Evolutionary conservation across 2,888 invertebrate genomes (phyloP), one percentile per base, ranked within the genome.

Genomic region (Neocrepidodera transversa): DNA sequence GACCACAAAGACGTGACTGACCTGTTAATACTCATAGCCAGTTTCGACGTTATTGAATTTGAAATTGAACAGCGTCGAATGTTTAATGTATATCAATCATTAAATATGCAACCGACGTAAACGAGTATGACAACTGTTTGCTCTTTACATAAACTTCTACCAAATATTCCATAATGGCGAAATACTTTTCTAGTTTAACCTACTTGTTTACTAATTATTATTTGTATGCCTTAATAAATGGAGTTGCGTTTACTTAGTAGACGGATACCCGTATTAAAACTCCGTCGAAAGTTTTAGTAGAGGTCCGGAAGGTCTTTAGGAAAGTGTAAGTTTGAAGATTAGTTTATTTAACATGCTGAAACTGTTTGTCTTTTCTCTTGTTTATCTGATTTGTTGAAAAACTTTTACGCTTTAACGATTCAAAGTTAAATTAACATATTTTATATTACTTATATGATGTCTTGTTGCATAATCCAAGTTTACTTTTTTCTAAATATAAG

Each of bases 341-440:
- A 52, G 43, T 52, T 23, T 52, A 52, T 52, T 52, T 43, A 43
- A 52, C 40, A 55, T 47, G 54, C 38, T 38, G 17, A 36, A 55
- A 47, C 48, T 48, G 48, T 55, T 55, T 55, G 48, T 55, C 55
- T 45, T 54, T 47, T 20, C 13, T n/a, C 36, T 47, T 36, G 38
- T 55, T 23, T 47, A 54, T 54, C 54, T 47, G 54, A 54, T 54
- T 42, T n/a, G 40, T 23, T 7, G 38, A n/a, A 16, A 30, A 49
- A 30, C 38, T 52, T 52, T 26, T 13, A 17, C 11, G 28, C n/a
- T n/a, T n/a, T n/a, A n/a, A n/a, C n/a, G n/a, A n/a, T n/a, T n/a
- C n/a, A n/a, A n/a, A n/a, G n/a, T n/a, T n/a, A n/a, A n/a, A n/a
- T n/a, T n/a, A n/a, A n/a, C n/a, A n/a, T n/a, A n/a, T n/a, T n/a